phyloP scores from a whole-genome alignment of 2,797 vertebrate species.

The Sarcophilus harrisii region DNA sequence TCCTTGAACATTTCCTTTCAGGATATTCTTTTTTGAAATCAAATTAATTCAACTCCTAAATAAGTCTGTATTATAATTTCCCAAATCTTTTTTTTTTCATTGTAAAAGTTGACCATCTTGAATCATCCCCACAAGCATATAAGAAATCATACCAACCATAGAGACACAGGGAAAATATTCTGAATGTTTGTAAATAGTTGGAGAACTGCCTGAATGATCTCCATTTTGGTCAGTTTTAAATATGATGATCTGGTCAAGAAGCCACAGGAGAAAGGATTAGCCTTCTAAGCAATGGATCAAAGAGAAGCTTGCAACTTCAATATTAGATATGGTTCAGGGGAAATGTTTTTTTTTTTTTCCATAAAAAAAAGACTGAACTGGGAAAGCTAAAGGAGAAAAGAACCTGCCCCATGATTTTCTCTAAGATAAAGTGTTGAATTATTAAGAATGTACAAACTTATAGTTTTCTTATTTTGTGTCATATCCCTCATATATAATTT shows the following conservation, averaged over 20 bases:
- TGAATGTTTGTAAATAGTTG: not conserved
- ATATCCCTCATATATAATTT: not conserved
- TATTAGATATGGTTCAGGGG: not conserved
- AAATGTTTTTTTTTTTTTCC: too few relatives aligned
- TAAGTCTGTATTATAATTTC: not conserved
- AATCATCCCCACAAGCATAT: not conserved
- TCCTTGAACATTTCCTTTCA: not conserved
- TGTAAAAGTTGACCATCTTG: conserved; percentile 9
- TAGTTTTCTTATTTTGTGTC: not conserved
- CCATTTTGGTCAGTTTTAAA: not conserved
- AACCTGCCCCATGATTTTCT: not conserved
- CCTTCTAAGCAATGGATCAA: not conserved
- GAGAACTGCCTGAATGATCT: not conserved
- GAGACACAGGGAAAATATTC: not conserved
- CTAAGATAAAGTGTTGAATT: not conserved
- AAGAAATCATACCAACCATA: not conserved
- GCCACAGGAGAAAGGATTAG: not conserved
- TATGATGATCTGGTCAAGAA: not conserved
- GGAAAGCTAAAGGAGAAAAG: not conserved
- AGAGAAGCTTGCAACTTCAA: not conserved
- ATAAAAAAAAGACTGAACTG: not conserved
- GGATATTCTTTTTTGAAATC: conserved; percentile 13
- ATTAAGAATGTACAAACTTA: not conserved
- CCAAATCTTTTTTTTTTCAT: not conserved
- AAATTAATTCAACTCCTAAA: not conserved